These are phyloP conservation scores for Pygocentrus nattereri DNA, from an alignment of 2,797 vertebrate genomes.

Conservation along the genomic window DNA sequence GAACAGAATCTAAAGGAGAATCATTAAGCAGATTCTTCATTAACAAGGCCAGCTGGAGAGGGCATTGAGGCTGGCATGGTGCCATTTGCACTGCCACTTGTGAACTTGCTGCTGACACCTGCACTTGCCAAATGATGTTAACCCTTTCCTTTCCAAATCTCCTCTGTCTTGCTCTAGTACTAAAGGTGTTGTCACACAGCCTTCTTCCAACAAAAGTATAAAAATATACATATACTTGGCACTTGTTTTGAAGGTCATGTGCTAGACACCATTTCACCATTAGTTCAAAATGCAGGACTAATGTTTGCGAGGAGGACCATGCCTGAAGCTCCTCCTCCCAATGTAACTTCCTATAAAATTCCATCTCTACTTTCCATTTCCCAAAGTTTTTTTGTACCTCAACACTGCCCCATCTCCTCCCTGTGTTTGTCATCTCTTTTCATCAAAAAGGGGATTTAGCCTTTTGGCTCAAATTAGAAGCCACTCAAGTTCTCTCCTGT, in stretches of 20 bases:
- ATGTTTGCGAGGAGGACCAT: too few relatives aligned
- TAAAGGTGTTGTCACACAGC: not conserved
- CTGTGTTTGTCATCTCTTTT: too few relatives aligned
- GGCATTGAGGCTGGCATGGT: not conserved
- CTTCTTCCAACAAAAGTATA: not conserved
- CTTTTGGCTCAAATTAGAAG: too few relatives aligned
- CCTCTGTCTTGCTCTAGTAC: slow-evolving; percentile 31
- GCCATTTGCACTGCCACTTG: slow-evolving; percentile 10
- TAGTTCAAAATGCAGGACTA: not conserved
- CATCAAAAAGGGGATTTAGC: too few relatives aligned
- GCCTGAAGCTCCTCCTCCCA: too few relatives aligned
- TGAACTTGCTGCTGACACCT: slow-evolving; percentile 60
- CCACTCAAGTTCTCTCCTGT: too few relatives aligned
- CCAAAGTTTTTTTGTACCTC: too few relatives aligned
- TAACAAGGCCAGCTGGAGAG: slow-evolving; percentile 22
- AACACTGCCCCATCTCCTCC: too few relatives aligned
- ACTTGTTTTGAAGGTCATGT: not conserved
- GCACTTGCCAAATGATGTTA: slow-evolving; percentile 81
- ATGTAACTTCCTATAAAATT: too few relatives aligned
- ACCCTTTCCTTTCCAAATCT: slow-evolving; percentile 79
- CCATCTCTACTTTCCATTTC: too few relatives aligned
- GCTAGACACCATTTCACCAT: not conserved
- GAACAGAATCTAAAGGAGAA: not conserved
- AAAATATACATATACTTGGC: not conserved
- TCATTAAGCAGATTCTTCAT: not conserved